Evolutionary conservation across 2,113 vertebrate genomes (phyloP).

Genomic region (Eubucco bourcierii): DNA sequence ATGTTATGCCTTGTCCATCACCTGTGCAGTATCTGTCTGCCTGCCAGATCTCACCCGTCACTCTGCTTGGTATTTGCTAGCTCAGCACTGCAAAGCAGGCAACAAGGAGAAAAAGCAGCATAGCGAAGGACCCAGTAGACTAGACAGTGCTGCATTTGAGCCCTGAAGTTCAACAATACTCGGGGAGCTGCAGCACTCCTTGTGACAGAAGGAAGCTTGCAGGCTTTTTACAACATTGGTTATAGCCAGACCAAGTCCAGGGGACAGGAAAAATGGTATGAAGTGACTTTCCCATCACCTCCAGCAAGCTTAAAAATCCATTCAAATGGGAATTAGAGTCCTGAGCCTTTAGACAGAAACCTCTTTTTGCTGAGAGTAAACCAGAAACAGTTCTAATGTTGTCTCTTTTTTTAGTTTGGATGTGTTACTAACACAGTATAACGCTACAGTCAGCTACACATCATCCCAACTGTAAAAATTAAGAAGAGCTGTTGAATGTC

Average conservation of each 20-base stretch:
- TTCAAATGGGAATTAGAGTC: slow-evolving; percentile 24
- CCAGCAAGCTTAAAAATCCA: slow-evolving; percentile 9
- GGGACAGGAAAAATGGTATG: background rate
- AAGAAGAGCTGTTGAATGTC: slow-evolving; percentile 71
- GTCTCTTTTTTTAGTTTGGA: slow-evolving; percentile 68
- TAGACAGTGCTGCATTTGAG: background rate
- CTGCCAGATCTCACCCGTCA: fast-evolving
- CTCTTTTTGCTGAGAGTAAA: slow-evolving; percentile 44
- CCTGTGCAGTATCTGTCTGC: background rate
- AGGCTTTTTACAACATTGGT: background rate
- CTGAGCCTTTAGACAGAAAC: slow-evolving; percentile 30
- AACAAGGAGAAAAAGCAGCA: background rate
- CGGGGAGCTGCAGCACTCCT: background rate
- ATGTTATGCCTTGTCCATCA: background rate
- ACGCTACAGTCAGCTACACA: slow-evolving; percentile 69
- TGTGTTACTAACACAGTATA: slow-evolving; percentile 69
- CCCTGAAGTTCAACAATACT: background rate
- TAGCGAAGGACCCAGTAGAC: background rate
- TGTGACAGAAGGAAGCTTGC: background rate
- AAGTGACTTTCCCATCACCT: background rate
- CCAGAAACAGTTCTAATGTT: slow-evolving; percentile 42
- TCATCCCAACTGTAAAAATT: slow-evolving; percentile 72
- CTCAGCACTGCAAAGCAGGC: background rate
- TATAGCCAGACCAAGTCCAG: background rate
- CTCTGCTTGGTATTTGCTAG: background rate